Conservation (phyloP, 2,797 vertebrate species). For the Propithecus deckenii region DNA sequence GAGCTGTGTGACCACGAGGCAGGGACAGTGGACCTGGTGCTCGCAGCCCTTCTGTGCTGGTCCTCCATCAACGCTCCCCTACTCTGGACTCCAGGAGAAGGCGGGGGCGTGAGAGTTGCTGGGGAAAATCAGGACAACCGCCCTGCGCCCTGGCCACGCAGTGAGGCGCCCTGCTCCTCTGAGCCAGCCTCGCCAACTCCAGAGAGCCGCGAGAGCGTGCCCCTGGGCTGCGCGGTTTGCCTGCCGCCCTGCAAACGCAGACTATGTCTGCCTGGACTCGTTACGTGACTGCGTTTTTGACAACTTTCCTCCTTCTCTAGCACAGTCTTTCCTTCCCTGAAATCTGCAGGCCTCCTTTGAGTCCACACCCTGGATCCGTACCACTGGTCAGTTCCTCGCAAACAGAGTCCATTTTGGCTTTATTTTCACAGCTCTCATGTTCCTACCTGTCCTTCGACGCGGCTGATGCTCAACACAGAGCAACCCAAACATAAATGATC, state of each 20-base stretch:
- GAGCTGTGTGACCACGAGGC: background rate
- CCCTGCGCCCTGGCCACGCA: background rate
- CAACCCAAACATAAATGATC: background rate
- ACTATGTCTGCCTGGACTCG: too few species aligned
- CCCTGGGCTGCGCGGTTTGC: background rate
- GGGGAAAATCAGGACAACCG: too few species aligned
- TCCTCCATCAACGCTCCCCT: background rate
- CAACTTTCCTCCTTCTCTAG: background rate
- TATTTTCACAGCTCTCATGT: rapidly evolving
- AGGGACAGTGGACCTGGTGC: rapidly evolving
- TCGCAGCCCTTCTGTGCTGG: background rate
- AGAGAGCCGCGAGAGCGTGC: rapidly evolving
- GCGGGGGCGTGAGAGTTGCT: too few species aligned
- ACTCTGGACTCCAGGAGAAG: background rate
- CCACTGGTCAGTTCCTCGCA: background rate
- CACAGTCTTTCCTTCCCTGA: background rate
- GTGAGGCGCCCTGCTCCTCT: too few species aligned
- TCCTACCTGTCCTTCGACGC: background rate
- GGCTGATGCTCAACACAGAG: too few species aligned
- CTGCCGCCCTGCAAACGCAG: too few species aligned
- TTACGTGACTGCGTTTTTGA: too few species aligned
- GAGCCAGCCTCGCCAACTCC: background rate
- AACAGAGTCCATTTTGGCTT: background rate
- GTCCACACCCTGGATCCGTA: rapidly evolving
- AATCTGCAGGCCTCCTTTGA: background rate